A percentile compares a stretch with the other conserved stretches of the same genome.
Evolutionary conservation across 1,140 invertebrate genomes (phyloP).

Genomic region (Drosophila sp.): DNA sequence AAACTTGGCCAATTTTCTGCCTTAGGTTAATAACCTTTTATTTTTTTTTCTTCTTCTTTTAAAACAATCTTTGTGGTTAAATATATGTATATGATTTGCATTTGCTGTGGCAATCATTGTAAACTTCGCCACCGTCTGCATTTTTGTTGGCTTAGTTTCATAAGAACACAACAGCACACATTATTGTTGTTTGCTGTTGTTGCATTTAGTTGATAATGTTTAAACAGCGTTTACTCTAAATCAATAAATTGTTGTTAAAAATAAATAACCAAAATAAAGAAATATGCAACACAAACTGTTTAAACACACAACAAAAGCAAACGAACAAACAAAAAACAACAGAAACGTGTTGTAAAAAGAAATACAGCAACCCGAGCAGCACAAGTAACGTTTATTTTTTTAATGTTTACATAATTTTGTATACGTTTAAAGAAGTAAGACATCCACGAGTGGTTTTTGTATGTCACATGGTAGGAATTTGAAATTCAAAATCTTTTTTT

Average conservation of each 20-base stretch:
- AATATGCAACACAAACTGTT: not conserved
- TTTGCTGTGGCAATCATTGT: constrained; percentile 6
- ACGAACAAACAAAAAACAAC: not conserved
- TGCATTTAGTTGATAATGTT: constrained; percentile 1
- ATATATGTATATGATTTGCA: not conserved
- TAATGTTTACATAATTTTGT: not conserved
- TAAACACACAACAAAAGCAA: not conserved
- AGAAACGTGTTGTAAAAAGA: not conserved
- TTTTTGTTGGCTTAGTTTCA: not conserved
- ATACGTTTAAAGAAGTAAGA: too few species aligned
- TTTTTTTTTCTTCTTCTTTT: not conserved
- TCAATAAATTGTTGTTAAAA: not conserved
- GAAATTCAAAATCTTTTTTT: too few species aligned
- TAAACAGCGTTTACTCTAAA: constrained; percentile 12
- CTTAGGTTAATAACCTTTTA: constrained; percentile 3
- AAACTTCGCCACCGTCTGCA: not conserved
- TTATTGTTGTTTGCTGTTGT: not conserved
- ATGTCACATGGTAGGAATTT: too few species aligned
- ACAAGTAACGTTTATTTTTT: not conserved
- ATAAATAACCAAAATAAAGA: not conserved
- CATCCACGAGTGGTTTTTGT: too few species aligned
- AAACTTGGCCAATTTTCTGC: constrained; percentile 2
- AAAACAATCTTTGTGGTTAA: constrained; percentile 8
- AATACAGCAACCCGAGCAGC: not conserved
- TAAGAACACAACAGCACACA: not conserved